A percentile compares a stretch with the other conserved stretches of the same genome.
Evolutionary conservation across 2,797 vertebrate species (phyloP).

Genomic region (Psittacula echo): DNA sequence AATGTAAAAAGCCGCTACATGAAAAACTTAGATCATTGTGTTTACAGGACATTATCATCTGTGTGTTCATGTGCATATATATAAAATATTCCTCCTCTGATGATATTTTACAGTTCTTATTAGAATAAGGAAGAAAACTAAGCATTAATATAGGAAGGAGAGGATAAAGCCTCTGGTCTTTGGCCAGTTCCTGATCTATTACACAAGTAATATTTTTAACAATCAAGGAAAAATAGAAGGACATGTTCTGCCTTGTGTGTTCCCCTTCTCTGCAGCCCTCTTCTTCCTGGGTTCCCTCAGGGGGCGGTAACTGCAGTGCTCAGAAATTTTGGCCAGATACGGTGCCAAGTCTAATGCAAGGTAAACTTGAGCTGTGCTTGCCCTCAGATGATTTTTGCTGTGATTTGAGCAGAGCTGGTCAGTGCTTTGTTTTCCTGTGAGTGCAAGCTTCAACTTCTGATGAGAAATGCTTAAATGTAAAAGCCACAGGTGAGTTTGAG

Average conservation of each 20-base stretch:
- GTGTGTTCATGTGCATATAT: fast-evolving
- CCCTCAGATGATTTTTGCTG: background rate
- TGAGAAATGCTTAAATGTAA: background rate
- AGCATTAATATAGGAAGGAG: background rate
- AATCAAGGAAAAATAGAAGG: background rate
- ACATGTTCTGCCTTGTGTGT: background rate
- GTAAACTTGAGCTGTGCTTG: background rate
- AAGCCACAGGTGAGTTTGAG: background rate
- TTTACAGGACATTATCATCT: background rate
- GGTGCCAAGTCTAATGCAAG: background rate
- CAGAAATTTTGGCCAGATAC: background rate
- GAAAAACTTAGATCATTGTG: background rate
- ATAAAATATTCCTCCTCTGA: background rate
- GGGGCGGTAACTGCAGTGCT: background rate
- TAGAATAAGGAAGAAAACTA: background rate
- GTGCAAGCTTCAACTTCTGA: background rate
- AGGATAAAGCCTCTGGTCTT: background rate
- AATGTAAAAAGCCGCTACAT: background rate
- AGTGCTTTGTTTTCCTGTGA: background rate
- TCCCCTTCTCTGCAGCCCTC: background rate
- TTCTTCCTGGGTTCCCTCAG: background rate
- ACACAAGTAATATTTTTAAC: background rate
- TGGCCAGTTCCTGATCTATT: background rate
- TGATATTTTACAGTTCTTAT: background rate
- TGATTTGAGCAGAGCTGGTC: background rate